Conservation (phyloP, 2,888 invertebrate species). For the Hydrotaea diabolus region DNA sequence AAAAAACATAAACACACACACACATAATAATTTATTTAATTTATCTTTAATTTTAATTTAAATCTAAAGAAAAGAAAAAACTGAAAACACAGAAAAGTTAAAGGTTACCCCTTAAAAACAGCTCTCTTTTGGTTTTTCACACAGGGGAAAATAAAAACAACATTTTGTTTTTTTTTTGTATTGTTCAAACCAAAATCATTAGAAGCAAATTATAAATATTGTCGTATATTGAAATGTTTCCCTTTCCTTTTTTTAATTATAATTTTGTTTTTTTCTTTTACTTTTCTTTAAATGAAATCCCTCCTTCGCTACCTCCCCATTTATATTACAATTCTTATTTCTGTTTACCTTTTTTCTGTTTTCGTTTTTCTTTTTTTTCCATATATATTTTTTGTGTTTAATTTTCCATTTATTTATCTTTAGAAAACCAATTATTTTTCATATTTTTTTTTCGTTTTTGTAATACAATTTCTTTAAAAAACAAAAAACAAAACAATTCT, state of each 20-base stretch:
- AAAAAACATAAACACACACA: conserved; percentile 36
- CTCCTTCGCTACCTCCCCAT: too few relatives aligned
- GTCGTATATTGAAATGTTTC: background rate
- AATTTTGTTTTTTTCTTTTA: background rate
- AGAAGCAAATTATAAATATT: too few relatives aligned
- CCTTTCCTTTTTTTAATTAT: too few relatives aligned
- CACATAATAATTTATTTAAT: conserved; percentile 50
- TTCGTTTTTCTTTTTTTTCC: too few relatives aligned
- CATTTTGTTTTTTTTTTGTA: too few relatives aligned
- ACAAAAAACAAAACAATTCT: background rate
- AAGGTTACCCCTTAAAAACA: background rate
- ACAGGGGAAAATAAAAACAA: too few relatives aligned
- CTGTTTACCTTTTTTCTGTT: too few relatives aligned
- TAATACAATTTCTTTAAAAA: background rate
- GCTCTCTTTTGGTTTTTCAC: background rate
- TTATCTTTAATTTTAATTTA: conserved; percentile 49
- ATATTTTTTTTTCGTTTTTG: conserved; percentile 11
- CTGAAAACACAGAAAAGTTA: background rate
- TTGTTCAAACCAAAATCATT: too few relatives aligned
- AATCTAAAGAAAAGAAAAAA: conserved; percentile 22
- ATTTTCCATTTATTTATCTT: conserved; percentile 13
- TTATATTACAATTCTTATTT: too few relatives aligned
- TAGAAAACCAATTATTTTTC: too few relatives aligned
- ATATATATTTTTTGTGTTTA: too few relatives aligned
- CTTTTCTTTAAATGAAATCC: too few relatives aligned